Conservation (phyloP, 2,113 vertebrate genomes). For the Tenebrosternarchus preto region DNA sequence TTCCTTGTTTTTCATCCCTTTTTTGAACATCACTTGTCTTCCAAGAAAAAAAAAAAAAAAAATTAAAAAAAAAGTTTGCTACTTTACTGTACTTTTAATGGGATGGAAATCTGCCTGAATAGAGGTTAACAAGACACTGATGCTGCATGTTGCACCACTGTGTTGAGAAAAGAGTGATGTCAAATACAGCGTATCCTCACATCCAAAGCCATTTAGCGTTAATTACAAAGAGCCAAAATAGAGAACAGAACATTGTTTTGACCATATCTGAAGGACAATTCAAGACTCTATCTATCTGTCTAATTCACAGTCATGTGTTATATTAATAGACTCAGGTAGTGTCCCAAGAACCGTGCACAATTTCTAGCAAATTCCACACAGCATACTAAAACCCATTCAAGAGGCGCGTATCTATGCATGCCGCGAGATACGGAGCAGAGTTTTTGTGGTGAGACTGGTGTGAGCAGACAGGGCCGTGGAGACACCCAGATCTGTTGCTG, state of each 20-base stretch:
- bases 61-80: slow-evolving; percentile 45
- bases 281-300: not conserved
- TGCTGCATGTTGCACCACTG: slow-evolving; percentile 29
- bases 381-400: not conserved
- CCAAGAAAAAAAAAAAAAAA: slow-evolving; percentile 38
- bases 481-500: slow-evolving; percentile 32
- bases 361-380: not conserved
- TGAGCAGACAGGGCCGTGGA: slow-evolving; percentile 20
- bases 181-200: slow-evolving; percentile 19
- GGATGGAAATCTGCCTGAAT: slow-evolving; percentile 43
- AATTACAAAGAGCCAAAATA: slow-evolving; percentile 43
- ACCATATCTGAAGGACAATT: slow-evolving; percentile 10
- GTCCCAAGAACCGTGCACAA: not conserved
- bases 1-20: slow-evolving; percentile 42
- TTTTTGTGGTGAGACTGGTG: slow-evolving; percentile 2
- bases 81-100: slow-evolving; percentile 53
- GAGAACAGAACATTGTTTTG: slow-evolving; percentile 35
- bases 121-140: slow-evolving; percentile 51
- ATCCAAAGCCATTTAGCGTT: slow-evolving; percentile 18
- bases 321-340: not conserved
- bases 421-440: not conserved
- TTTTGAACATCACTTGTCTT: slow-evolving; percentile 51
- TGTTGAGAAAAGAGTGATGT: slow-evolving; percentile 32
- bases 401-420: not conserved
- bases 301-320: not conserved